Percentiles rank a stretch among this genome's conserved stretches.
phyloP scores from a whole-genome alignment of 2,888 invertebrate genomes.

The Mythimna pallens region DNA sequence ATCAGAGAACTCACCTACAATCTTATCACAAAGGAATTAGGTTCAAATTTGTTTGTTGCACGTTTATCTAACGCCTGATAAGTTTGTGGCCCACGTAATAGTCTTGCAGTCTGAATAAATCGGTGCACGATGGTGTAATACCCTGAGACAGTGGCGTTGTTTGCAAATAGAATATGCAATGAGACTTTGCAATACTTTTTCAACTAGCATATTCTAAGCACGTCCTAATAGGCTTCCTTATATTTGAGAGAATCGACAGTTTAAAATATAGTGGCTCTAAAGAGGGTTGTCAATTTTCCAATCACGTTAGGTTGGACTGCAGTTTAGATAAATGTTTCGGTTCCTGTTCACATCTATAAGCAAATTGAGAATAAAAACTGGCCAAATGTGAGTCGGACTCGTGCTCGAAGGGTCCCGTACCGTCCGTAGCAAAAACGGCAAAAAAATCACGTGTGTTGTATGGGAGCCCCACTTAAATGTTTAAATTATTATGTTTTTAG shows the following conservation, averaged over 20 bases:
- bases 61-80: conserved; percentile 58
- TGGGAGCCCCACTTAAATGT: no score
- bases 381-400: no score
- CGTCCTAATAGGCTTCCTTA: conserved; percentile 64
- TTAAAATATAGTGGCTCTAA: conserved; percentile 21
- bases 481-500: no score
- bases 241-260: conserved; percentile 52
- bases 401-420: no score
- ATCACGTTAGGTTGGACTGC: conserved; percentile 43
- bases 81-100: conserved; percentile 76
- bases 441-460: no score
- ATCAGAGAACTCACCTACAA: conserved; percentile 19
- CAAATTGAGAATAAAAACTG: conserved; percentile 18
- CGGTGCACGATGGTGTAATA: conserved; percentile 79
- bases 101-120: conserved; percentile 84
- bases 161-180: conserved; percentile 79
- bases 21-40: conserved; percentile 64
- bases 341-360: conserved; percentile 39
- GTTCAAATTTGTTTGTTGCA: conserved; percentile 66
- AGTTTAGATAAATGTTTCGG: conserved; percentile 36
- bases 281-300: conserved; percentile 22
- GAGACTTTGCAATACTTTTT: conserved; percentile 66
- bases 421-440: no score
- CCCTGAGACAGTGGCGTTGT: conserved; percentile 68
- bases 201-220: conserved; percentile 61